Percentiles rank a stretch among this genome's conserved stretches.
phyloP scores from a whole-genome alignment of 1,140 invertebrate genomes.

The Diorhabda carinulata region DNA sequence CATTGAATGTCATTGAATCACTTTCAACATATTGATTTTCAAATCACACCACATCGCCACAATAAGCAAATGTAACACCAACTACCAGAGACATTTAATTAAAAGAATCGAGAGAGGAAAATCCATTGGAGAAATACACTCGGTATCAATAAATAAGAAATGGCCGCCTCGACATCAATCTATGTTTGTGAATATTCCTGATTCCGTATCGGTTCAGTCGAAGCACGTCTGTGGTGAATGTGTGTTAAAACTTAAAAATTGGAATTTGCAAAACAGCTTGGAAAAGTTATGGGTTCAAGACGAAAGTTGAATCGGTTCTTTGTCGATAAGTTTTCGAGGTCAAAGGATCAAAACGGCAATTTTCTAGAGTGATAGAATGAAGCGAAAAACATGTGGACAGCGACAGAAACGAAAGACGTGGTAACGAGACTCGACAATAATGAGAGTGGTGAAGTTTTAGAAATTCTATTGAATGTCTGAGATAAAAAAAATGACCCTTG shows the following conservation, averaged over 20 bases:
- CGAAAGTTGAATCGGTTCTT: not conserved
- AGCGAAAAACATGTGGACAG: not conserved
- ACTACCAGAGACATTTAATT: too few relatives aligned
- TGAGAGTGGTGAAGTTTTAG: not conserved
- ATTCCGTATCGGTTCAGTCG: not conserved
- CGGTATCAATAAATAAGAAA: too few relatives aligned
- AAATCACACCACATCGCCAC: too few relatives aligned
- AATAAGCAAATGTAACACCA: too few relatives aligned
- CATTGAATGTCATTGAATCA: too few relatives aligned
- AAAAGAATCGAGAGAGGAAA: too few relatives aligned
- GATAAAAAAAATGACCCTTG: not conserved
- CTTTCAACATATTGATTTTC: too few relatives aligned
- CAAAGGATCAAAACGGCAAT: not conserved
- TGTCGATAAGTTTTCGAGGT: not conserved
- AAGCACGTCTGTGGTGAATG: not conserved
- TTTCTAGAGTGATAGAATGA: not conserved
- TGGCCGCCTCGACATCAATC: too few relatives aligned
- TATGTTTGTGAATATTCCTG: too few relatives aligned
- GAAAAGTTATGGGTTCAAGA: not conserved
- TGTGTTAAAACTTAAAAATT: constrained; percentile 1
- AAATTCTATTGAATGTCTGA: not conserved
- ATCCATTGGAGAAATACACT: too few relatives aligned
- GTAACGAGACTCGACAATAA: not conserved
- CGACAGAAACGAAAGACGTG: not conserved
- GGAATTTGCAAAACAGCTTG: not conserved